phyloP scores from a whole-genome alignment of 2,888 invertebrate genomes.

The Apamea anceps region DNA sequence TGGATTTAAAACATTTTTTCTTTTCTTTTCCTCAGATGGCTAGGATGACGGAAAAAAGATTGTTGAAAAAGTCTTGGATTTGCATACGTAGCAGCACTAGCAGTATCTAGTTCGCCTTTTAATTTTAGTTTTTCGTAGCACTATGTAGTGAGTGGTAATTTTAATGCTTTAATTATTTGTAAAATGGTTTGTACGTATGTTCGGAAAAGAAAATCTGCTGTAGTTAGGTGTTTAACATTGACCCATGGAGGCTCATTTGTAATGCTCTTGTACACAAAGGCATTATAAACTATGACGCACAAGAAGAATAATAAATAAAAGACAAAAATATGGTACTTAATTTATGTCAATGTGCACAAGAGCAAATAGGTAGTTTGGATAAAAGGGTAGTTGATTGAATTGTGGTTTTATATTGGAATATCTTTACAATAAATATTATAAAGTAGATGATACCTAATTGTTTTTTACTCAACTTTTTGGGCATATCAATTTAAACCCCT shows the following conservation, averaged over 20 bases:
- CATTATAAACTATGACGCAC: neutral
- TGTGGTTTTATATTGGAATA: conserved; percentile 23
- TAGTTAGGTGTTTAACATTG: conserved; percentile 5
- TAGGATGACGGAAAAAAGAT: conserved; percentile 58
- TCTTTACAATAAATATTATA: conserved; percentile 42
- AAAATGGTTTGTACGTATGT: conserved; percentile 11
- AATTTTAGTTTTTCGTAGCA: conserved; percentile 24
- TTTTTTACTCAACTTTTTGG: conserved; percentile 30
- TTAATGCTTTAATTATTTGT: conserved; percentile 29
- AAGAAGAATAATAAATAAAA: neutral
- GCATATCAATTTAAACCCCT: conserved; percentile 1
- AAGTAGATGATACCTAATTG: conserved; percentile 8
- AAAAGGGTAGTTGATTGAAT: conserved; percentile 3
- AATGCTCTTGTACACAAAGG: conserved; percentile 45
- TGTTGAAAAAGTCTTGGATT: conserved; percentile 56
- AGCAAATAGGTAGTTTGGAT: conserved; percentile 30
- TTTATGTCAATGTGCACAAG: conserved; percentile 40
- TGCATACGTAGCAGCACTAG: conserved; percentile 59
- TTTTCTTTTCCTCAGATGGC: conserved; percentile 60
- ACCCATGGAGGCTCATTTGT: conserved; percentile 31
- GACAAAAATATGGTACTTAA: neutral
- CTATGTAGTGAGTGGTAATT: conserved; percentile 39
- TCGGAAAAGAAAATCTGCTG: neutral
- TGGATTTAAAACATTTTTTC: conserved; percentile 39
- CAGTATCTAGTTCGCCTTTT: conserved; percentile 44